Base-by-base conservation (phyloP, 2,888 invertebrate species). In the Drosophila melanocephala region DNA sequence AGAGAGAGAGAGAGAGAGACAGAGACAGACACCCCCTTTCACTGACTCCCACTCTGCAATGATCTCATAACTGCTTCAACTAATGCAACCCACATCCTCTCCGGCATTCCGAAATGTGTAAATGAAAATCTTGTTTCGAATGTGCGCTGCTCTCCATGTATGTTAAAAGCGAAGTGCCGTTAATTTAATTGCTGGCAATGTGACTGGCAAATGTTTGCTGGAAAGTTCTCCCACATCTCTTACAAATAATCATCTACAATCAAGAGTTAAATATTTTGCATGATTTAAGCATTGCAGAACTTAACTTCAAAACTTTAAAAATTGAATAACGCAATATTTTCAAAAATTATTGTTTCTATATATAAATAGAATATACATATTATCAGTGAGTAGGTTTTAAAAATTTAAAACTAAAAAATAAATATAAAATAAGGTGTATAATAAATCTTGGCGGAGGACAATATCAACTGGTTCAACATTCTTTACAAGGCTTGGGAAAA, bases 151-250 rank as follows among this genome's bases (percentile, higher is more conserved):
- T 39, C 28, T 12, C 53, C 28, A 35, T 53, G n/a, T 14, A 26
- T 50, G 47, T 19, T 33, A 14, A 28, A 39, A 12, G 62, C 26
- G 39, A 51, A 28, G 58, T 37, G 44, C 42, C 55, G 42, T 75
- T 76, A 60, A 57, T 59, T 64, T 72, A 77, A 77, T 76, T 71
- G 76, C 62, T 53, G 19, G 22, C 30, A 60, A 62, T 64, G 57
- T 22, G 56, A 53, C 35, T 63, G 33, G 26, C 5, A 42, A 65
- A 59, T 37, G 53, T 50, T 28, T 33, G 22, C 22, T 22, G 37
- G 10, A 59, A 37, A 55, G 33, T 39, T 57, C 7, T 22, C 16
- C 30, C 5, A 5, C n/a, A 9, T 52, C 28, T 30, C 22, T 12
- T 37, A 7, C 53, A 52, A 22, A 28, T 28, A 50, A 28, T 28